Conservation (phyloP, 1,140 invertebrate genomes). For the Sarcophaga bullata region DNA sequence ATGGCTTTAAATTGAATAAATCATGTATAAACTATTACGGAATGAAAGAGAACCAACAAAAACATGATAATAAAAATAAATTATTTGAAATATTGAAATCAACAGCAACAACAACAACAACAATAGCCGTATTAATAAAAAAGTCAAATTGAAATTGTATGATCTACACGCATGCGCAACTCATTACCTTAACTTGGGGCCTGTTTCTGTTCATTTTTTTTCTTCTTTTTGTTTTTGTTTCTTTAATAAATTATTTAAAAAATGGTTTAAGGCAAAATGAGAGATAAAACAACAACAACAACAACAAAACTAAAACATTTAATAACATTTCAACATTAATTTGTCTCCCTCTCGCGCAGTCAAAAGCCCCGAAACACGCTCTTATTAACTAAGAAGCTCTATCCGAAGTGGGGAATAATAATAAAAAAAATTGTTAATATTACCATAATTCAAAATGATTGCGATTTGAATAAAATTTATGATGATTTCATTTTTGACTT, state of each 20-base stretch:
- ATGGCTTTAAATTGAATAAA: slow-evolving; percentile 44
- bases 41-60: slow-evolving; percentile 33
- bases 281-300: too few relatives aligned
- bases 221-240: background rate
- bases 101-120: background rate
- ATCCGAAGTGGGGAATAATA: background rate
- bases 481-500: too few relatives aligned
- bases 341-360: background rate
- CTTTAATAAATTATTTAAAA: slow-evolving; percentile 19
- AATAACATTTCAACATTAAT: slow-evolving; percentile 48
- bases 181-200: slow-evolving; percentile 28
- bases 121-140: background rate
- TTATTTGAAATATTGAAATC: slow-evolving; percentile 16
- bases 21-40: slow-evolving; percentile 27
- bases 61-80: slow-evolving; percentile 11
- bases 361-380: background rate
- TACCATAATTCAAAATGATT: slow-evolving; percentile 48
- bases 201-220: too few relatives aligned
- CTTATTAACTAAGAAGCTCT: background rate
- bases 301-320: slow-evolving; percentile 7
- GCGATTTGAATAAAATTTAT: background rate
- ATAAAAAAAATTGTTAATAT: slow-evolving; percentile 39
- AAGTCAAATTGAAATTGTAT: background rate
- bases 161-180: slow-evolving; percentile 6
- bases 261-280: background rate